Base-by-base conservation (phyloP, 2,888 invertebrate genomes). In the Pseudanteris insignis region DNA sequence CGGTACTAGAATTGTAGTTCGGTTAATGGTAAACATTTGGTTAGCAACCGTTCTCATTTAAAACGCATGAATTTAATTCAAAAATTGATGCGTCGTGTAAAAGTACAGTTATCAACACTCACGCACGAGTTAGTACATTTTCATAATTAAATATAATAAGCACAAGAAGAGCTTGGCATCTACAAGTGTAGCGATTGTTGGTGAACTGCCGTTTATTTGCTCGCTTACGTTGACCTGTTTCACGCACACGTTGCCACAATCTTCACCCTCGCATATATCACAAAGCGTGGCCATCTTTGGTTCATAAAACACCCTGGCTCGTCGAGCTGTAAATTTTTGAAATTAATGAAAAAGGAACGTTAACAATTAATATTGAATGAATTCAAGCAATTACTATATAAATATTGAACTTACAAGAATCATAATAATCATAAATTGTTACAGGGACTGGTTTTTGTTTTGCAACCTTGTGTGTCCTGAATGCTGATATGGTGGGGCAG, bases 371-470 rank as follows among this genome's bases (percentile, higher is more conserved):
- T 38, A 13, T 28, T n/a, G n/a, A n/a, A n/a, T n/a, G n/a, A n/a
- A n/a, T n/a, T n/a, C n/a, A n/a, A n/a, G n/a, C n/a, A n/a, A n/a
- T n/a, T n/a, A n/a, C n/a, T n/a, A n/a, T n/a, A n/a, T n/a, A n/a
- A n/a, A n/a, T n/a, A n/a, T 13, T 33, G 14, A 2, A 53, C 59
- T 51, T 77, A 94, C 94, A 90, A 62, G 90, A 91, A 78, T 96
- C 94, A 71, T 95, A 96, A 70, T 96, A 92, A 77, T 97, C 96
- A 67, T 89, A 90, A 29, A 96, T 86, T 29, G 88, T 86, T 63
- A 95, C 92, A 67, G 91, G 87, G 13, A 91, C 93, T 5, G 94
- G 90, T 58, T 91, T 91, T 70, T 94, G 93, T 41, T 90, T 86
- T 2, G 93, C 92, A 7, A 94, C 91, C 74, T 91, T 90, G 75